Conservation (phyloP, 2,888 invertebrate genomes). For the Ornithoptera priamus region DNA sequence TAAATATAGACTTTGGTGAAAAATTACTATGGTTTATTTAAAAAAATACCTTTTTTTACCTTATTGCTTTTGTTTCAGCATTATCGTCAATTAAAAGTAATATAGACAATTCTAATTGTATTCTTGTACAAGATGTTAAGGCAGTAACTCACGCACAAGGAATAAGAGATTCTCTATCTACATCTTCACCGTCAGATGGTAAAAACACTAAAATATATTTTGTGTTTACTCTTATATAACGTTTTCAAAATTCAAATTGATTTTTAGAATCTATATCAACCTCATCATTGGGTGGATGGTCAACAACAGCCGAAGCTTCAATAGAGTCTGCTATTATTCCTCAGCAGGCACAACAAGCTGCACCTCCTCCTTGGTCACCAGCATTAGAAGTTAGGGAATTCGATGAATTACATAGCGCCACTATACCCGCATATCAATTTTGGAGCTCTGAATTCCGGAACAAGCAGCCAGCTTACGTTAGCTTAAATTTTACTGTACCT, state of each 20-base stretch:
- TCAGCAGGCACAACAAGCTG: slow-evolving; percentile 86
- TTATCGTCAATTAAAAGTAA: slow-evolving; percentile 94
- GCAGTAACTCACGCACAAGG: slow-evolving; percentile 93
- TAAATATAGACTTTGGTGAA: neutral
- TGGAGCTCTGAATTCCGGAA: slow-evolving; percentile 96
- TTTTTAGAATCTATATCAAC: slow-evolving; percentile 84
- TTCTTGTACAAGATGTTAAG: slow-evolving; percentile 93
- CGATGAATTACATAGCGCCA: slow-evolving; percentile 90
- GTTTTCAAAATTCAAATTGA: slow-evolving; percentile 25
- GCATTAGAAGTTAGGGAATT: slow-evolving; percentile 90
- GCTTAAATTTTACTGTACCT: slow-evolving; percentile 93
- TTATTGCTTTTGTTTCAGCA: slow-evolving; percentile 81
- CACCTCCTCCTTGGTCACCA: slow-evolving; percentile 88
- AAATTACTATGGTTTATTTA: neutral
- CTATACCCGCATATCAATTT: slow-evolving; percentile 94
- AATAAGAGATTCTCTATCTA: slow-evolving; percentile 84
- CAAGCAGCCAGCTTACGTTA: slow-evolving; percentile 93
- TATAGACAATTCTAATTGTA: slow-evolving; percentile 93
- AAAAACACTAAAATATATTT: slow-evolving; percentile 33
- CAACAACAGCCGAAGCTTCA: slow-evolving; percentile 77
- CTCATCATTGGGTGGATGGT: slow-evolving; percentile 72
- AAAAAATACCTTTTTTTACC: neutral
- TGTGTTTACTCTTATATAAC: slow-evolving; percentile 2
- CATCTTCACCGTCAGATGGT: slow-evolving; percentile 75
- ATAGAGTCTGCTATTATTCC: slow-evolving; percentile 80